A percentile compares a stretch with the other conserved stretches of the same genome.
phyloP scores from a whole-genome alignment of 1,140 invertebrate species.

The Drosophila rufa region DNA sequence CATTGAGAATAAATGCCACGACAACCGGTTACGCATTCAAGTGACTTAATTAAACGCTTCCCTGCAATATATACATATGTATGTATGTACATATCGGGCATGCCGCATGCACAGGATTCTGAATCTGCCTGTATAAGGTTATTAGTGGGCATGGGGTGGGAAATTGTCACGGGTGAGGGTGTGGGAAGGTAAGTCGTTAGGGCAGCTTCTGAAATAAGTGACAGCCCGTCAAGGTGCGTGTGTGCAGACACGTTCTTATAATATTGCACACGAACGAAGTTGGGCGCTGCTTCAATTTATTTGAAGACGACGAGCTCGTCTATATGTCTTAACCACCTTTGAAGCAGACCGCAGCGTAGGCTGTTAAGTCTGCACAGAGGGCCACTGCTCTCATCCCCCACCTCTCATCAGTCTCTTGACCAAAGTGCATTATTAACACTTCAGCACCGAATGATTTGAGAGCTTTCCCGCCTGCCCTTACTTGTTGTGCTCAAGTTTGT shows the following conservation, averaged over 20 bases:
- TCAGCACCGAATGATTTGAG: constrained; percentile 34
- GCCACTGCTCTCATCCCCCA: constrained; percentile 25
- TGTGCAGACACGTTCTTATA: constrained; percentile 62
- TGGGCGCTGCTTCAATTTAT: constrained; percentile 67
- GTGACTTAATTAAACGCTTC: constrained; percentile 77
- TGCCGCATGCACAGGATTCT: constrained; percentile 1
- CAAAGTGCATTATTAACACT: constrained; percentile 76
- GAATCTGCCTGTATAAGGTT: constrained; percentile 14
- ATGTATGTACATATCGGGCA: constrained; percentile 53
- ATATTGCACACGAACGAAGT: constrained; percentile 65
- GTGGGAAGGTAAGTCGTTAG: constrained; percentile 4
- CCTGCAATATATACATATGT: constrained; percentile 65
- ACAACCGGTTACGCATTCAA: constrained; percentile 73
- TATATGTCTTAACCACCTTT: constrained; percentile 41
- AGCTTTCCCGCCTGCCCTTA: constrained; percentile 2
- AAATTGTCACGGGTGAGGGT: neutral
- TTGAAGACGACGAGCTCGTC: constrained; percentile 38
- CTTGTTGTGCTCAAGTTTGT: constrained; percentile 11
- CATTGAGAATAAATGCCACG: constrained; percentile 76
- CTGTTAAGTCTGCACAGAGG: constrained; percentile 3
- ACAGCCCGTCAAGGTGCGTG: neutral
- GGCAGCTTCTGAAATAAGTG: neutral
- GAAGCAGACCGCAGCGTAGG: constrained; percentile 23
- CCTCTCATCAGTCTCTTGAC: constrained; percentile 7
- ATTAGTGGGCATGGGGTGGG: neutral